Conservation (phyloP, 1,140 invertebrate genomes). For the Sweltsa coloradensis region DNA sequence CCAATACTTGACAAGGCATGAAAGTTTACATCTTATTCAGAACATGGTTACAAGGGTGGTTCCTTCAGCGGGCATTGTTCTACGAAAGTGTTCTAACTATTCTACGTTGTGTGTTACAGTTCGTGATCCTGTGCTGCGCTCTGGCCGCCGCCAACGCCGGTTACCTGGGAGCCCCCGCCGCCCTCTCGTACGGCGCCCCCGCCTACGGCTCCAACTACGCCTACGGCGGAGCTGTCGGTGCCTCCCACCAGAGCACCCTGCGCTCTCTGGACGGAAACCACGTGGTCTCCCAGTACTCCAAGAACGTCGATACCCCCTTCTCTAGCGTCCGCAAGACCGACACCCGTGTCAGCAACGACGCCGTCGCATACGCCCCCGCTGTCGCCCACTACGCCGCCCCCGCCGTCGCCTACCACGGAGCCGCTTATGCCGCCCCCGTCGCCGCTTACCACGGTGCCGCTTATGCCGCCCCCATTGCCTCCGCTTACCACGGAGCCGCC, state of each 20-base stretch:
- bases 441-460: constrained; percentile 16
- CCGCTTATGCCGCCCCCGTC: constrained; percentile 15
- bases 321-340: constrained; percentile 19
- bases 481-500: constrained; percentile 10
- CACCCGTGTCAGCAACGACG: constrained; percentile 20
- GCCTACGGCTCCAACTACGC: neutral
- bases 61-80: too few species aligned
- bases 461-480: constrained; percentile 14
- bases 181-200: constrained; percentile 8
- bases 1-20: too few species aligned
- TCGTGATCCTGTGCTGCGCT: too few species aligned
- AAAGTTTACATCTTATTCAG: too few species aligned
- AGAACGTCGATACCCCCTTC: constrained; percentile 19
- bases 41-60: too few species aligned
- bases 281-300: constrained; percentile 15
- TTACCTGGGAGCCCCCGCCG: constrained; percentile 16
- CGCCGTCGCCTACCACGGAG: constrained; percentile 4
- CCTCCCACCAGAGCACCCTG: constrained; percentile 15
- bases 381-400: constrained; percentile 17
- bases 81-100: too few species aligned
- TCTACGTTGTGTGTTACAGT: too few species aligned
- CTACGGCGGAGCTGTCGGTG: constrained; percentile 13
- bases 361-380: constrained; percentile 24
- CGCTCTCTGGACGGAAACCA: constrained; percentile 15
- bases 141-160: constrained; percentile 18